phyloP scores from a whole-genome alignment of 2,888 invertebrate genomes.

The Resseliella maxima region DNA sequence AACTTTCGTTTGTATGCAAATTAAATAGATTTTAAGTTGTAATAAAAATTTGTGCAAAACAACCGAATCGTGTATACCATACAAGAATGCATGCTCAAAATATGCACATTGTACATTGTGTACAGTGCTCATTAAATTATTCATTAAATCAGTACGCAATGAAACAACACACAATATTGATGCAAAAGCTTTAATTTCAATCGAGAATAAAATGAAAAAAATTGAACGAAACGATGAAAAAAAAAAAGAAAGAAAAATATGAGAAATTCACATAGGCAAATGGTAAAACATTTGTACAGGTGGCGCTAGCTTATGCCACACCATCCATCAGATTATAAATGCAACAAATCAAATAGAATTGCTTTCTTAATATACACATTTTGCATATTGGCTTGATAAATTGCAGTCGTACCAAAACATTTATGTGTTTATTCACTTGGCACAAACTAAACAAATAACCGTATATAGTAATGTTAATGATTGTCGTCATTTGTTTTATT shows the following conservation, averaged over 20 bases:
- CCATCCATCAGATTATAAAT: too few species aligned
- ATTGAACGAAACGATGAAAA: neutral
- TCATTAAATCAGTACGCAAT: constrained; percentile 23
- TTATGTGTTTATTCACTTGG: constrained; percentile 15
- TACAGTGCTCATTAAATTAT: neutral
- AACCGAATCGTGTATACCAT: constrained; percentile 31
- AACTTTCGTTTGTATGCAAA: constrained; percentile 48
- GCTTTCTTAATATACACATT: neutral
- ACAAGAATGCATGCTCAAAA: neutral
- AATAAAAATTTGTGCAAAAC: constrained; percentile 36
- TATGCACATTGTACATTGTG: neutral
- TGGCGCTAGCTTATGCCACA: too few species aligned
- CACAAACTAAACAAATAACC: neutral
- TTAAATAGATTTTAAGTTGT: constrained; percentile 48
- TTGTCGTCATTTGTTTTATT: neutral
- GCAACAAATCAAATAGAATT: too few species aligned
- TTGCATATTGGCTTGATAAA: neutral
- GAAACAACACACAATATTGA: neutral
- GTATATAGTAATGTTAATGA: constrained; percentile 9
- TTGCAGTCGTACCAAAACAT: constrained; percentile 39
- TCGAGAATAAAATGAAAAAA: too few species aligned
- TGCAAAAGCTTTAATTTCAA: too few species aligned
- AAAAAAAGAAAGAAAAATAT: too few species aligned
- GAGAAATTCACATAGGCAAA: too few species aligned
- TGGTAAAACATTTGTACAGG: too few species aligned